A percentile compares a stretch with the other conserved stretches of the same genome.
These are phyloP conservation scores for Gobius niger DNA, from an alignment of 2,113 vertebrate species.

Conservation along the genomic window DNA sequence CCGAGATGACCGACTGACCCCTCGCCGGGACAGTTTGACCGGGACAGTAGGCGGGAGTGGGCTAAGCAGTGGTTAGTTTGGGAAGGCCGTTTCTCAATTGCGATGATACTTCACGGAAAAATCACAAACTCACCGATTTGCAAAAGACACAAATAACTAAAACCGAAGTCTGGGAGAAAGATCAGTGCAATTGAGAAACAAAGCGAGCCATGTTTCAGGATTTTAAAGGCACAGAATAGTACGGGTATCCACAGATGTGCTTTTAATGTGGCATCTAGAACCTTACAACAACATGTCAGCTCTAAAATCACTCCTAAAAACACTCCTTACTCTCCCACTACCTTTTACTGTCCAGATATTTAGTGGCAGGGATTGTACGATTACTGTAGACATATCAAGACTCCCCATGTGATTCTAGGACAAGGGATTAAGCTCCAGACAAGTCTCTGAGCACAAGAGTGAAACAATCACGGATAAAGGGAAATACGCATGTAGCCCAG, in stretches of 20 bases:
- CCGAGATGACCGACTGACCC: slow-evolving; percentile 76
- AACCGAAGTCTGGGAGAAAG: neutral
- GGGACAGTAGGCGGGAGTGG: slow-evolving; percentile 8
- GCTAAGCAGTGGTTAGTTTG: neutral
- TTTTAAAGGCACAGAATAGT: neutral
- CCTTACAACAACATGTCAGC: neutral
- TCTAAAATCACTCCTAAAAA: neutral
- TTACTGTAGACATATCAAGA: neutral
- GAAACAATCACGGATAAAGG: slow-evolving; percentile 55
- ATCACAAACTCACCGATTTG: too few relatives aligned
- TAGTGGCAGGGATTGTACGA: too few relatives aligned
- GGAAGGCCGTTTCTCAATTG: neutral
- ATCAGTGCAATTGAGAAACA: neutral
- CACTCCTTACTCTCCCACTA: neutral
- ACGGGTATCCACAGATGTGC: neutral
- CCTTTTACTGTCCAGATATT: too few relatives aligned
- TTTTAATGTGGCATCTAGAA: neutral
- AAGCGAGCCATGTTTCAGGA: neutral
- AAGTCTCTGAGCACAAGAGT: slow-evolving; percentile 60
- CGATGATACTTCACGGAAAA: neutral
- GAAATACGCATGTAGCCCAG: neutral
- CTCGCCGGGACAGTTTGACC: slow-evolving; percentile 24
- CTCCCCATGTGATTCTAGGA: neutral
- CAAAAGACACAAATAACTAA: too few relatives aligned
- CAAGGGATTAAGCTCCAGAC: slow-evolving; percentile 19